Evolutionary conservation across 2,113 vertebrate genomes (phyloP), one percentile per base, ranked within the genome.

Genomic region (Prinia subflava): DNA sequence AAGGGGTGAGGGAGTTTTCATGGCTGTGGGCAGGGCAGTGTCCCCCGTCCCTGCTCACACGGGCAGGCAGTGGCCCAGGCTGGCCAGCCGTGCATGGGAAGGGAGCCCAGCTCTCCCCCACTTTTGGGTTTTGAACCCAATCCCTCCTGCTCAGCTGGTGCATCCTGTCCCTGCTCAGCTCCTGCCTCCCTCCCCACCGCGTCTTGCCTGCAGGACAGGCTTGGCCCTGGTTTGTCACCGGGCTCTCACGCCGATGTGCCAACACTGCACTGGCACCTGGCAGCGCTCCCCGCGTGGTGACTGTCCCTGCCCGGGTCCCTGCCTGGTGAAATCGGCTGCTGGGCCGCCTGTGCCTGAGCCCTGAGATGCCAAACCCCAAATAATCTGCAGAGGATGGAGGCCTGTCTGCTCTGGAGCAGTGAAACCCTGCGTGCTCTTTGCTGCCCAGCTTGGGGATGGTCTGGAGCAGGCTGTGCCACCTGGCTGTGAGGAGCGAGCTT

Each of bases 121-220:
- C 62, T 46, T 76, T 87, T 55, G 63, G 21, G 1, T 78, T 74
- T 78, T 41, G 56, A 82, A 25, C 69, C 69, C 42, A 2, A 90
- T 68, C 55, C 62, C 89, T 94, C 62, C 92, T 79, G 92, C 86
- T 86, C 1, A 3, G 83, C 96, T 77, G 86, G 68, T 60, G 88
- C 57, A 18, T 59, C 90, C 90, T 78, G 89, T 47, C 27, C 0
- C 56, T 7, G 8, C 83, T 35, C 83, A 25, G 49, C 50, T 73
- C 71, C 77, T 19, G 44, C 60, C 37, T 30, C 85, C 46, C 59
- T 77, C 42, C 70, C 64, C 1, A 1, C 33, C 0, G 10, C 3
- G 5, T 90, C 89, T n/a, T 7, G 50, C 87, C 94, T 95, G 93
- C 87, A 89, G 96, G 81, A 77, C 69, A 84, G 90, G 92, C 81